phyloP scores from a whole-genome alignment of 2,888 invertebrate genomes.

The Sphinx pinastri region DNA sequence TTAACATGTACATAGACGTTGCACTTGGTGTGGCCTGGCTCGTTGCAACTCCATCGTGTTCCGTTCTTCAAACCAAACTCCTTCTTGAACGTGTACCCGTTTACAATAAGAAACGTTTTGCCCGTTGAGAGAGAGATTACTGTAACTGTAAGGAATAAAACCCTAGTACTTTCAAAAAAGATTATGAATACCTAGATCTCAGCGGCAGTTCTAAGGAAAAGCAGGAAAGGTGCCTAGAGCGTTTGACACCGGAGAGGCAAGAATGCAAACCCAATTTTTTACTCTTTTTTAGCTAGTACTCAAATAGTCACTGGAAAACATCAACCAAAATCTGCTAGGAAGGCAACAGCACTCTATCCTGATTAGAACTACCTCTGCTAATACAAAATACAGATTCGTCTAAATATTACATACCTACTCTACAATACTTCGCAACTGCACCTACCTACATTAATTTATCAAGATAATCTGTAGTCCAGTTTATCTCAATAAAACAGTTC shows the following conservation, averaged over 20 bases:
- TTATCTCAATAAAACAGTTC: background rate
- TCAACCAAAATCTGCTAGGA: background rate
- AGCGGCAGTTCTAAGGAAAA: background rate
- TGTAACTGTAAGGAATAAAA: slow-evolving; percentile 58
- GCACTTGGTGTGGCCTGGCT: slow-evolving; percentile 59
- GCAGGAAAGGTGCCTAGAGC: background rate
- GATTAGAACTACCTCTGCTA: background rate
- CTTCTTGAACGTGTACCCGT: slow-evolving; percentile 68
- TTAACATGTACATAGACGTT: slow-evolving; percentile 65
- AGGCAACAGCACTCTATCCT: background rate
- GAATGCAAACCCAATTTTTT: too few relatives aligned
- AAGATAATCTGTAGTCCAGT: background rate
- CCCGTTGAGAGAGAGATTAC: slow-evolving; percentile 67
- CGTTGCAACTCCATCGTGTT: slow-evolving; percentile 67
- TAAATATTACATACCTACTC: background rate
- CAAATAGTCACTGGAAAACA: too few relatives aligned
- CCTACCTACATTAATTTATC: background rate
- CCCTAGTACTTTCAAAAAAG: slow-evolving; percentile 1
- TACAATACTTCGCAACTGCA: background rate
- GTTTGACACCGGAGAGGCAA: too few relatives aligned
- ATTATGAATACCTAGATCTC: background rate
- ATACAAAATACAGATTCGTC: background rate
- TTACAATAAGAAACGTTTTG: slow-evolving; percentile 63
- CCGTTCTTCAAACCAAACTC: slow-evolving; percentile 54
- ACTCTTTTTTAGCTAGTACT: too few relatives aligned